Evolutionary conservation across 2,113 vertebrate species (phyloP).

Genomic region (Pipra filicauda): DNA sequence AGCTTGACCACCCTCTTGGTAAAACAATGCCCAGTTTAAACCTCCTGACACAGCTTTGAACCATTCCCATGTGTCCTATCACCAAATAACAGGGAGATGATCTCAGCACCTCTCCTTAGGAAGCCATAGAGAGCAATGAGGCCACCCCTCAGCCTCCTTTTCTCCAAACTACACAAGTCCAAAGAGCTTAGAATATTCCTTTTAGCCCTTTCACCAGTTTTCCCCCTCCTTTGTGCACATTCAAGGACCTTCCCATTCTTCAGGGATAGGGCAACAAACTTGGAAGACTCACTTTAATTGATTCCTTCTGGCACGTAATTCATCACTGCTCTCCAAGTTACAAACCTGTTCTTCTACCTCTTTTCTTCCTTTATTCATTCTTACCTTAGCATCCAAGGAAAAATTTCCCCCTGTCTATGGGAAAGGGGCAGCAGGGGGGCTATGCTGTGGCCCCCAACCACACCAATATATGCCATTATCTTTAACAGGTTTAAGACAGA

Average conservation of each 20-base stretch:
- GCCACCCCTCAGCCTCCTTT: background rate
- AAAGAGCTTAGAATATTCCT: background rate
- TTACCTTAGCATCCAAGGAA: background rate
- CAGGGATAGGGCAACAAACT: background rate
- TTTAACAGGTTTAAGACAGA: conserved; percentile 61
- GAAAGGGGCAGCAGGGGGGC: background rate
- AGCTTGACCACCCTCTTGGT: background rate
- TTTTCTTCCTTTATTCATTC: background rate
- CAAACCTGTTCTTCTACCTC: background rate
- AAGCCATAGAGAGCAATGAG: background rate
- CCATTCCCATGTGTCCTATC: background rate
- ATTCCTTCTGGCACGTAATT: background rate
- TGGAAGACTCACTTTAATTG: background rate
- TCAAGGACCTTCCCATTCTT: background rate
- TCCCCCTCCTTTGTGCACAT: background rate
- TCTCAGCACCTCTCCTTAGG: background rate
- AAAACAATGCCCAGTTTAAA: background rate
- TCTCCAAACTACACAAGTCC: background rate
- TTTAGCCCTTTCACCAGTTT: background rate
- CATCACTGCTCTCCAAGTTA: background rate
- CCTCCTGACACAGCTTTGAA: background rate
- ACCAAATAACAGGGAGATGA: background rate
- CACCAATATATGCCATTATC: conserved; percentile 31
- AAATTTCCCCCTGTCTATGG: background rate
- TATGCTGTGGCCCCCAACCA: background rate